Conservation (phyloP, 2,797 vertebrate genomes). For the Meda fulgida region DNA sequence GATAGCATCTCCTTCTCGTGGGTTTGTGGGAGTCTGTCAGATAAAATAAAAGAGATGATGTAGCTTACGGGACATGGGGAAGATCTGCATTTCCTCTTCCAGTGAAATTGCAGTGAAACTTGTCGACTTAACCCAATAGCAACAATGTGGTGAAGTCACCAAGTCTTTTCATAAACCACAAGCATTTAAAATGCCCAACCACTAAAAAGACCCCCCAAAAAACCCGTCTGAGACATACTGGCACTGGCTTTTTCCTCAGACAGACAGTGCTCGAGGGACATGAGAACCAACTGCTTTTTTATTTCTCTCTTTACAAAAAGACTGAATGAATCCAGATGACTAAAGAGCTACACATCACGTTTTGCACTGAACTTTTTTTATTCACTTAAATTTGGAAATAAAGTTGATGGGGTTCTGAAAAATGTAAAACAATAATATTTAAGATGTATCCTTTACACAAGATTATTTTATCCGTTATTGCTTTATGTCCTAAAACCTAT, state of each 20-base stretch:
- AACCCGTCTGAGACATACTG: conserved; percentile 58
- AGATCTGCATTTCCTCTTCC: conserved; percentile 28
- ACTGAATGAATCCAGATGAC: conserved; percentile 69
- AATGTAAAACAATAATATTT: background rate
- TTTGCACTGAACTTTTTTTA: conserved; percentile 28
- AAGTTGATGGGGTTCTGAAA: background rate
- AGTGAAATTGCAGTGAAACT: conserved; percentile 48
- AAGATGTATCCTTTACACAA: background rate
- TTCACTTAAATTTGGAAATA: conserved; percentile 12
- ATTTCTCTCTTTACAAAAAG: conserved; percentile 17
- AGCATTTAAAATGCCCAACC: conserved; percentile 61
- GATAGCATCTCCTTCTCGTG: background rate
- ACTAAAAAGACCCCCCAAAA: conserved; percentile 72
- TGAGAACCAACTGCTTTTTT: conserved; percentile 46
- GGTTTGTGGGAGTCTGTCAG: conserved; percentile 6
- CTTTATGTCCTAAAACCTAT: background rate
- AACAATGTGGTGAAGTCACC: conserved; percentile 71
- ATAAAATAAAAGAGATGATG: conserved; percentile 24
- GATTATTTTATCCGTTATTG: background rate
- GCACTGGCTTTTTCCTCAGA: conserved; percentile 59
- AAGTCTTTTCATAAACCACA: conserved; percentile 68
- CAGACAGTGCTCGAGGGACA: conserved; percentile 54
- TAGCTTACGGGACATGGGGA: conserved; percentile 5
- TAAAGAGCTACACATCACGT: conserved; percentile 5
- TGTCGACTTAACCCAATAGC: conserved; percentile 63